Conservation (phyloP, 2,888 invertebrate species). For the Lycocerus yunnanus region DNA sequence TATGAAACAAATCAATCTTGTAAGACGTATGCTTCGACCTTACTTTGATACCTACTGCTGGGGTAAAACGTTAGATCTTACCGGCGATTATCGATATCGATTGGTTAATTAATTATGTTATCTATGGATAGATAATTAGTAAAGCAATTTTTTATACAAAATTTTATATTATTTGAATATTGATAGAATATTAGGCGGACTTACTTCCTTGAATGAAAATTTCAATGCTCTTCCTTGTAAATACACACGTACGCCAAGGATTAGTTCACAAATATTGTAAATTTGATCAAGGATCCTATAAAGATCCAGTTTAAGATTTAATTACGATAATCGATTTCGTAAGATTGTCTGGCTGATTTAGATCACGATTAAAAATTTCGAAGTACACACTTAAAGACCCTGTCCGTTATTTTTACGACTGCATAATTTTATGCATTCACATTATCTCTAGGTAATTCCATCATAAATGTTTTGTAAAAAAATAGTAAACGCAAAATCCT, state of each 20-base stretch:
- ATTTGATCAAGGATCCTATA: not conserved
- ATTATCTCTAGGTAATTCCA: not conserved
- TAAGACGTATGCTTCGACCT: not conserved
- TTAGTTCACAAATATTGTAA: slow-evolving; percentile 6
- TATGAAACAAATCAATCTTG: not conserved
- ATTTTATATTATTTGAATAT: not conserved
- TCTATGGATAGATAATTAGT: not conserved
- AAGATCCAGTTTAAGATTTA: slow-evolving; percentile 1
- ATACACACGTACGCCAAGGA: slow-evolving; percentile 3
- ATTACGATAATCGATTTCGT: not conserved
- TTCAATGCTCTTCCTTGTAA: slow-evolving; percentile 14
- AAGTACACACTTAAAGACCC: not conserved
- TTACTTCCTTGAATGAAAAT: slow-evolving; percentile 5
- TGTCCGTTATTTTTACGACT: not conserved
- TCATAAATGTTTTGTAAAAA: not conserved
- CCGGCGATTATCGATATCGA: not conserved
- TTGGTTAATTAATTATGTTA: not conserved
- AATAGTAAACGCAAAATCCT: not conserved
- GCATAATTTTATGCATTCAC: not conserved
- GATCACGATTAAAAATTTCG: not conserved
- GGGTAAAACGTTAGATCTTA: not conserved
- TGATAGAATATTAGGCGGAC: slow-evolving; percentile 7
- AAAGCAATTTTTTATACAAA: not conserved
- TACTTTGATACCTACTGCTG: not conserved
- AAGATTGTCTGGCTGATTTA: not conserved